These are phyloP conservation scores for Paedocypris micromegethes DNA, from an alignment of 2,797 vertebrate species.

Conservation along the genomic window DNA sequence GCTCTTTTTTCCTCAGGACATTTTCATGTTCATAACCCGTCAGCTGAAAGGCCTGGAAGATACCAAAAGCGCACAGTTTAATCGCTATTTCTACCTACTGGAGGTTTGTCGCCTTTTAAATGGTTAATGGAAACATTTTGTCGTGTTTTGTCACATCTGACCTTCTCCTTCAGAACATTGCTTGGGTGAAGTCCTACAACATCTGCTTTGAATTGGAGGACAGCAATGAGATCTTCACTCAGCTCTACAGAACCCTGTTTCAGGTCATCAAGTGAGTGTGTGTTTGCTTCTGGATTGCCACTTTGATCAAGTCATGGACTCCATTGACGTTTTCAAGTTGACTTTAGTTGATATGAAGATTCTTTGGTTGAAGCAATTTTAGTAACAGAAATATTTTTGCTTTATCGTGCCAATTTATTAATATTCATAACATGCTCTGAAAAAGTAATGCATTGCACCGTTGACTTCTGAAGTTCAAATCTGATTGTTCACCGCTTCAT, in stretches of 20 bases:
- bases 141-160: slow-evolving; percentile 3
- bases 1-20: slow-evolving; percentile 74
- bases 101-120: slow-evolving; percentile 72
- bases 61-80: slow-evolving; percentile 97
- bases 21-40: slow-evolving; percentile 99
- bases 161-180: slow-evolving; percentile 88
- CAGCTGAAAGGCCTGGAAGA: slow-evolving; percentile 96
- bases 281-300: not conserved
- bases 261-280: slow-evolving; percentile 96
- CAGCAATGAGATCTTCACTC: slow-evolving; percentile 98
- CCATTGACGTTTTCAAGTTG: not conserved
- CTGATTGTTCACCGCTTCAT: too few relatives aligned
- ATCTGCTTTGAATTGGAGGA: slow-evolving; percentile 99
- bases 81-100: slow-evolving; percentile 97
- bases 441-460: too few relatives aligned
- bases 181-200: slow-evolving; percentile 98
- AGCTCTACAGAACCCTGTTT: slow-evolving; percentile 93
- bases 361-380: too few relatives aligned
- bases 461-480: too few relatives aligned
- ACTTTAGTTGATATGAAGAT: too few relatives aligned
- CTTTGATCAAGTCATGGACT: too few relatives aligned
- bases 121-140: slow-evolving; percentile 14
- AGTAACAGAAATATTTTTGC: too few relatives aligned
- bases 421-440: too few relatives aligned
- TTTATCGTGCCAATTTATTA: too few relatives aligned